Evolutionary conservation across 2,113 vertebrate genomes (phyloP), one percentile per base, ranked within the genome.

Genomic region (Centropus unirufus): DNA sequence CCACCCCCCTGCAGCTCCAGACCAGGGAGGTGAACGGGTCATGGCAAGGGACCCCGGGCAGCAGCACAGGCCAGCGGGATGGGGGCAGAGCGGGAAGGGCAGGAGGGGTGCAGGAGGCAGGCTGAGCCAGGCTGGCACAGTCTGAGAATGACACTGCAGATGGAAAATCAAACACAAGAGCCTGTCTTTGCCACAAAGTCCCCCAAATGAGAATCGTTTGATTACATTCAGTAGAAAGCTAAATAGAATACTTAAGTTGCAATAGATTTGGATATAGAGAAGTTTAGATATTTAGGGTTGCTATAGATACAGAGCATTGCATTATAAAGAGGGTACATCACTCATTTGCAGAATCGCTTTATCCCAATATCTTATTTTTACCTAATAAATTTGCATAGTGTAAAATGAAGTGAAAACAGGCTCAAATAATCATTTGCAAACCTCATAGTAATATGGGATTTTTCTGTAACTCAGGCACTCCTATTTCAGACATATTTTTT

Each of bases 351-450:
- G 70, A 77, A 80, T 54, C 67, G 39, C 81, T 90, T 75, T 69
- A 81, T 32, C 57, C 27, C 20, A 46, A 24, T 83, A 84, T 66
- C 69, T 74, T 84, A 91, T 22, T 74, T 64, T 24, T 86, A 75
- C 61, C 23, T 59, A 83, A 63, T 76, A 86, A 88, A 92, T 40
- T 61, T 32, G 6, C 52, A 40, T 67, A 23, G 34, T 30, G 49
- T 64, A 81, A 94, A 80, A 95, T 59, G 67, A 80, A 94, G 68
- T 85, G 63, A 78, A 95, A 97, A 74, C 72, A 94, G 79, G 63
- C 47, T 34, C 63, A 40, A 85, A 77, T 44, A 85, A 73, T 21
- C 83, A 70, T 67, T 46, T 44, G 20, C 34, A 91, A 91, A 51
- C 51, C 72, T 95, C 87, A 63, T 69, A 88, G 59, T 70, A 86